phyloP scores from a whole-genome alignment of 2,888 invertebrate genomes.

The Drosophila atripex region DNA sequence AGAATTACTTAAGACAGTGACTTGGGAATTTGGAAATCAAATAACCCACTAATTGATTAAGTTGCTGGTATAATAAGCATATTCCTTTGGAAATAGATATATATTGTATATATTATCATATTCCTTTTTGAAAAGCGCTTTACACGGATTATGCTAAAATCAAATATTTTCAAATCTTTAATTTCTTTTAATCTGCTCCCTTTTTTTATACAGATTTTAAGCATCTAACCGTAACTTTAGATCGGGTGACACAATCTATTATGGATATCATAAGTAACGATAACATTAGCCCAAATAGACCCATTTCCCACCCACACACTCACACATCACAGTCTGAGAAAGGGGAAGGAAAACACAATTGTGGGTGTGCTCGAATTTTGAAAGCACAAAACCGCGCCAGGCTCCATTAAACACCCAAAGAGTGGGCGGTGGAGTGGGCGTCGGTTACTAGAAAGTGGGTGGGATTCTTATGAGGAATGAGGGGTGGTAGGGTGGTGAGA shows the following conservation, averaged over 20 bases:
- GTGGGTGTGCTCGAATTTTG: slow-evolving; percentile 54
- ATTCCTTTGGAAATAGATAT: not conserved
- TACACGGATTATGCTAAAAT: not conserved
- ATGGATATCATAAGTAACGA: slow-evolving; percentile 75
- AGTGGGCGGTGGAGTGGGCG: slow-evolving; percentile 6
- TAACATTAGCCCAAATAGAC: slow-evolving; percentile 75
- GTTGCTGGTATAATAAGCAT: too few relatives aligned
- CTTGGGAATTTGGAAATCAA: too few relatives aligned
- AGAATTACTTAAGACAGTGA: too few relatives aligned
- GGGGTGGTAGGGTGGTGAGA: slow-evolving; percentile 5
- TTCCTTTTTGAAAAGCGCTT: not conserved
- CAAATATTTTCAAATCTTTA: not conserved
- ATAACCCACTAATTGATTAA: too few relatives aligned
- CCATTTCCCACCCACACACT: slow-evolving; percentile 54
- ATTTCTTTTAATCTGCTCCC: not conserved
- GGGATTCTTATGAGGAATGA: not conserved
- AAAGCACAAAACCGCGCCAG: slow-evolving; percentile 54
- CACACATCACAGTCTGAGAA: slow-evolving; percentile 20
- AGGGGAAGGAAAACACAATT: slow-evolving; percentile 12
- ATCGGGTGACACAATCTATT: slow-evolving; percentile 57
- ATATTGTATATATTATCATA: not conserved
- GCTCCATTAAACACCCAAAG: slow-evolving; percentile 71
- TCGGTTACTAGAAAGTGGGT: slow-evolving; percentile 8
- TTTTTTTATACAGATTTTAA: slow-evolving; percentile 8
- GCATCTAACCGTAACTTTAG: slow-evolving; percentile 3